A percentile compares a stretch with the other conserved stretches of the same genome.
phyloP scores from a whole-genome alignment of 2,797 vertebrate species.

The Squalus acanthias region DNA sequence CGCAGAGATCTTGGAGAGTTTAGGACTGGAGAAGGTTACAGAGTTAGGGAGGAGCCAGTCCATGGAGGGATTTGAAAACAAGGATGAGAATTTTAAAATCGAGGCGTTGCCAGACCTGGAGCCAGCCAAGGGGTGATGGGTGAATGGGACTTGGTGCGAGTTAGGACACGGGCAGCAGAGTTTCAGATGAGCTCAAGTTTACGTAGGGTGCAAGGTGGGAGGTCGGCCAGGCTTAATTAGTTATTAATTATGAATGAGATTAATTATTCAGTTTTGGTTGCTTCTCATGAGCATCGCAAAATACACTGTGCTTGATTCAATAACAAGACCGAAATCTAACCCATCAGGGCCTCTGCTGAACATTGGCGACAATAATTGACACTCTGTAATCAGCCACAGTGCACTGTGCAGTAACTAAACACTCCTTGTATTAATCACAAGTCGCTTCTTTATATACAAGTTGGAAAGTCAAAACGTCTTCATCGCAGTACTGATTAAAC shows the following conservation, averaged over 20 bases:
- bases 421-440: background rate
- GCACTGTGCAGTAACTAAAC: background rate
- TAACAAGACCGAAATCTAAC: background rate
- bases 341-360: background rate
- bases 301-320: background rate
- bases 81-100: no score
- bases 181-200: background rate
- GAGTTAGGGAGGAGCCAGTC: no score
- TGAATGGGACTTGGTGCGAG: background rate
- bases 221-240: background rate
- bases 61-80: no score
- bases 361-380: no score
- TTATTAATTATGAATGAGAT: background rate
- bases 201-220: background rate
- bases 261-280: slow-evolving; percentile 21
- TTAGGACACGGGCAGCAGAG: background rate
- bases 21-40: no score
- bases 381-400: background rate
- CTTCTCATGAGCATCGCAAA: background rate
- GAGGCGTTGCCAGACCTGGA: no score
- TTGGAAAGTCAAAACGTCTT: background rate
- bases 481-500: background rate
- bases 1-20: no score
- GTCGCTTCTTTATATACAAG: background rate
- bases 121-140: no score